These are phyloP conservation scores for Parthenolecanium corni DNA, from an alignment of 2,888 invertebrate species.

Conservation along the genomic window DNA sequence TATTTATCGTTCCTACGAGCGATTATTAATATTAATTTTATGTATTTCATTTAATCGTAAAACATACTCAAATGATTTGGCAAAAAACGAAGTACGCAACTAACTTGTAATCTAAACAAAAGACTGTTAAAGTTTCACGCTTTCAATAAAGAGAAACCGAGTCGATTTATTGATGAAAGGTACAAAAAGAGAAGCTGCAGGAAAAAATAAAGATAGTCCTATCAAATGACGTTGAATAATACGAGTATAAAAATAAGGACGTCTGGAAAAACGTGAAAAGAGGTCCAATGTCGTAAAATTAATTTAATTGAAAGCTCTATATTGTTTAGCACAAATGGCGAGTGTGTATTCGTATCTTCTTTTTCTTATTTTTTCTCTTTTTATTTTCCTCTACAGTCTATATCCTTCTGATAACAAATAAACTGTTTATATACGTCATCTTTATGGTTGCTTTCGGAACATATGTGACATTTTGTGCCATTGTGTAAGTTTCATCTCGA, in stretches of 20 bases:
- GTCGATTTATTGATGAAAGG: not conserved
- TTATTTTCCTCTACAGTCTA: not conserved
- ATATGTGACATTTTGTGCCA: too few species aligned
- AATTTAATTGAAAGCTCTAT: constrained; percentile 27
- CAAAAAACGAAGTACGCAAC: too few species aligned
- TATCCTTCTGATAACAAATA: too few species aligned
- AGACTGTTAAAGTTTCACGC: too few species aligned
- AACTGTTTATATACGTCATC: too few species aligned
- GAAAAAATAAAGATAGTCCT: not conserved
- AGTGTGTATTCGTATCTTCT: not conserved
- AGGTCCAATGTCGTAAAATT: constrained; percentile 25
- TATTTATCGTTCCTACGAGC: not conserved
- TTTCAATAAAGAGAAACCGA: too few species aligned
- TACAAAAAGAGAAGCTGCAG: not conserved
- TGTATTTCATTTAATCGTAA: not conserved
- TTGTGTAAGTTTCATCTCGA: too few species aligned
- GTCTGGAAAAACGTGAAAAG: constrained; percentile 23
- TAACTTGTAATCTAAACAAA: too few species aligned
- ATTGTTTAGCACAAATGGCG: constrained; percentile 19
- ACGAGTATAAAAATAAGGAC: not conserved
- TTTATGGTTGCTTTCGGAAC: too few species aligned
- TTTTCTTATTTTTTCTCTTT: not conserved
- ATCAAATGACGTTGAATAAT: constrained; percentile 15
- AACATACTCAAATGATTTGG: not conserved
- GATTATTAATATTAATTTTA: not conserved